Evolutionary conservation across 2,888 invertebrate species (phyloP), one percentile per base, ranked within the genome.

Genomic region (Xestia sexstrigata): DNA sequence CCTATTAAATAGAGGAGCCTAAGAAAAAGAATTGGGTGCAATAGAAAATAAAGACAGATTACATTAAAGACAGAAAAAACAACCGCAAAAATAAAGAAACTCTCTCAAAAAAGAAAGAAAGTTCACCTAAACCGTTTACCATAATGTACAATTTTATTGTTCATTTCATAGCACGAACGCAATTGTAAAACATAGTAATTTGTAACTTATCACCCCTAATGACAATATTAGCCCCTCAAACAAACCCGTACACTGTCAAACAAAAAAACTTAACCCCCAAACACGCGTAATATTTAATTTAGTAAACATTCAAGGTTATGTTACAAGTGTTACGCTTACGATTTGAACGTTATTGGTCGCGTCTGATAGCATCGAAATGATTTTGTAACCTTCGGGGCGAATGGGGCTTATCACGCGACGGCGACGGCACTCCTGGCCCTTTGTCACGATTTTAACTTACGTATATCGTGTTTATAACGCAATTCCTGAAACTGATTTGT

Each of bases 341-440:
- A 90, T 90, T 89, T 89, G 85, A 88, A 89, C 82, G 84, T 87
- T 90, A 90, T 91, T 89, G 88, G 84, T 85, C 76, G 85, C 79
- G 70, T 83, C 81, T 84, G 90, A 90, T 90, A 89, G 79, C 87
- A 88, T 90, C 90, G 74, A 62, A 88, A 85, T 88, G 79, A 90
- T 88, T 89, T 90, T 83, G 86, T 88, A 89, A 87, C 90, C 90
- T 90, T 90, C 87, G 68, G 39, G 39, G 60, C 73, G 78, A 89
- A 72, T 86, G 73, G 70, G 17, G 66, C 67, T 79, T 87, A 88
- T 91, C 94, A 94, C 94, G 94, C 94, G 90, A 93, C 81, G 85
- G 35, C 30, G 79, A 78, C 77, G 75, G 78, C 75, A 86, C 69
- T 81, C 42, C 42, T 78, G 84, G 89, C 86, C 84, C 80, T 82